phyloP scores from a whole-genome alignment of 2,797 vertebrate genomes.

The Amniataba percoides region DNA sequence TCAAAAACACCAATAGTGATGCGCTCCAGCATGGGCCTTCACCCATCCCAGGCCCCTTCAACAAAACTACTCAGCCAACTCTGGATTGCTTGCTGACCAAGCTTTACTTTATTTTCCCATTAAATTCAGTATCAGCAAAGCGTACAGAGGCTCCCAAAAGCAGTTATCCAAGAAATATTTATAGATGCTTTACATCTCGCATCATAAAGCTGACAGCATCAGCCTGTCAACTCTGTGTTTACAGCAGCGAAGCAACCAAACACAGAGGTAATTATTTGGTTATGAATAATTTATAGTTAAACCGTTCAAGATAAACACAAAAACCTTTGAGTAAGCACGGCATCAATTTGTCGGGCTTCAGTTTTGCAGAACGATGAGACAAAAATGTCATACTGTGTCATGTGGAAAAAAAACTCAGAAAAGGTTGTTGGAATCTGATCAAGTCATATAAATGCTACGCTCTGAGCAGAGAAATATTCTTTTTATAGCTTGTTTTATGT shows the following conservation, averaged over 20 bases:
- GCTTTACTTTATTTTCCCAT: conserved; percentile 28
- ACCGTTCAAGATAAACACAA: conserved; percentile 47
- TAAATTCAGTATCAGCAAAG: conserved; percentile 47
- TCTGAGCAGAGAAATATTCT: conserved; percentile 1
- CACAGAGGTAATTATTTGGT: conserved; percentile 54
- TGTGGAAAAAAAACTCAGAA: background rate
- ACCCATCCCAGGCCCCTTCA: conserved; percentile 25
- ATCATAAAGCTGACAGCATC: conserved; percentile 33
- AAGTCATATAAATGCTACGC: conserved; percentile 6
- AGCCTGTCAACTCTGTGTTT: conserved; percentile 46
- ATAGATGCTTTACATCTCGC: conserved; percentile 27
- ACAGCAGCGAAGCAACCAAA: conserved; percentile 40
- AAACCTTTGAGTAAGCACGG: conserved; percentile 29
- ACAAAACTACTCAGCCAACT: conserved; percentile 22
- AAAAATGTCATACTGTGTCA: conserved; percentile 18
- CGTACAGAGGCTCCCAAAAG: background rate
- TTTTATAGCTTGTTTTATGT: background rate
- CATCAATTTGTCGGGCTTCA: conserved; percentile 29
- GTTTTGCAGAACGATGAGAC: conserved; percentile 22
- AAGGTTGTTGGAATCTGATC: conserved; percentile 26
- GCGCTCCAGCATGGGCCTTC: conserved; percentile 52
- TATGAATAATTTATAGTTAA: conserved; percentile 65
- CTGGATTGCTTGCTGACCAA: conserved; percentile 50
- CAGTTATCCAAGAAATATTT: conserved; percentile 33
- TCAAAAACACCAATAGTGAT: conserved; percentile 65